Conservation (phyloP, 2,888 invertebrate genomes). For the Standfussiana lucernea region DNA sequence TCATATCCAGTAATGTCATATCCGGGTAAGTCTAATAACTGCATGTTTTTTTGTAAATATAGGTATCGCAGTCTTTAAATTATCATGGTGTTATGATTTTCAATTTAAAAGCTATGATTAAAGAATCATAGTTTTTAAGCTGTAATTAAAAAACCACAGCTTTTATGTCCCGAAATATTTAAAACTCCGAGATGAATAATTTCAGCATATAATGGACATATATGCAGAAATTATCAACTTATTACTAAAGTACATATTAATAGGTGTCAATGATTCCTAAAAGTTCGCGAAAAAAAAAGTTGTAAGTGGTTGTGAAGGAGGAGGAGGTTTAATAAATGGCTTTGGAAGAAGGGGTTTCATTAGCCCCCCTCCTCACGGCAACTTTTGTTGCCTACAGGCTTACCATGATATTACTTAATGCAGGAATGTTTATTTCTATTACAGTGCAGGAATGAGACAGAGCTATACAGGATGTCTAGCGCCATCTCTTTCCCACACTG, state of each 20-base stretch:
- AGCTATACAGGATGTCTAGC: no score
- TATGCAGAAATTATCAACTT: no score
- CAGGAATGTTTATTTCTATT: no score
- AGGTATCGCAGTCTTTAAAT: slow-evolving; percentile 34
- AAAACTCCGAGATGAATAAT: background rate
- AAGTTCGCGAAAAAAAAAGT: no score
- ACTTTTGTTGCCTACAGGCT: no score
- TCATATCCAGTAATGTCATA: slow-evolving; percentile 25
- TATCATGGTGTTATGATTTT: slow-evolving; percentile 26
- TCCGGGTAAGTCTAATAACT: slow-evolving; percentile 29
- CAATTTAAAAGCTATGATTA: background rate
- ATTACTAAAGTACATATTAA: background rate
- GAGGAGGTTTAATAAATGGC: background rate
- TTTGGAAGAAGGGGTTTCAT: background rate
- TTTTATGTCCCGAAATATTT: background rate
- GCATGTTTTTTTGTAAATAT: background rate
- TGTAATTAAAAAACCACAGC: background rate
- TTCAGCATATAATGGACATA: background rate
- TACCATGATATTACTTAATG: no score
- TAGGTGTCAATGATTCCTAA: no score
- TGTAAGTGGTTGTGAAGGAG: background rate
- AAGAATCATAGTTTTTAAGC: background rate
- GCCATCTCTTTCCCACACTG: no score
- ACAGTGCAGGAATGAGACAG: no score
- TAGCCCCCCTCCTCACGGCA: background rate